Percentiles rank a stretch among this genome's conserved stretches.
These are phyloP conservation scores for Timema cristinae DNA, from an alignment of 2,888 invertebrate species.

Conservation along the genomic window DNA sequence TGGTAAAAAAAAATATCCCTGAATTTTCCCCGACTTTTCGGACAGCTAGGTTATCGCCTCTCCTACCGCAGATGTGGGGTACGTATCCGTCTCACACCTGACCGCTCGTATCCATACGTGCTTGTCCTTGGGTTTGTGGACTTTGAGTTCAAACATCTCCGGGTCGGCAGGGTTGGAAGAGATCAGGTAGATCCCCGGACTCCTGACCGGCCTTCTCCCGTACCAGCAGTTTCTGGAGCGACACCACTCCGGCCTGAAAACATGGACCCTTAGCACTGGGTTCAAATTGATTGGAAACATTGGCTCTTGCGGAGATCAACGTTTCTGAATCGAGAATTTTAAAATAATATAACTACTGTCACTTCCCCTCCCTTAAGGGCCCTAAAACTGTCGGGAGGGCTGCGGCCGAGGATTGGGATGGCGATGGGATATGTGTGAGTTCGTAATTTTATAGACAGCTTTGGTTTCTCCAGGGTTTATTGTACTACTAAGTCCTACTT, in stretches of 20 bases:
- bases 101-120: slow-evolving; percentile 86
- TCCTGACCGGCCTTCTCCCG: slow-evolving; percentile 92
- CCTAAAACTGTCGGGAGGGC: too few species aligned
- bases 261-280: background rate
- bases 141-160: slow-evolving; percentile 93
- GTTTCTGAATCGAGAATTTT: background rate
- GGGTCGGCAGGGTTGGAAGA: slow-evolving; percentile 87
- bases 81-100: slow-evolving; percentile 47
- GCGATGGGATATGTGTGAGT: too few species aligned
- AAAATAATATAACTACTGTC: too few species aligned
- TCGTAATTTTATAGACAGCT: too few species aligned
- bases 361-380: too few species aligned
- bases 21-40: too few species aligned
- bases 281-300: background rate
- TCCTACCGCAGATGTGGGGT: too few species aligned
- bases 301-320: background rate
- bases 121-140: slow-evolving; percentile 84
- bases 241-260: slow-evolving; percentile 82
- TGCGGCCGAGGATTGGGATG: too few species aligned
- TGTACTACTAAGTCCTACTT: too few species aligned
- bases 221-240: slow-evolving; percentile 85
- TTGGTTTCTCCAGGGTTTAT: too few species aligned
- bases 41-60: too few species aligned
- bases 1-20: too few species aligned
- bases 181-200: slow-evolving; percentile 84